These are phyloP conservation scores for Euwallacea fornicatus DNA, from an alignment of 1,140 invertebrate species.

Conservation along the genomic window DNA sequence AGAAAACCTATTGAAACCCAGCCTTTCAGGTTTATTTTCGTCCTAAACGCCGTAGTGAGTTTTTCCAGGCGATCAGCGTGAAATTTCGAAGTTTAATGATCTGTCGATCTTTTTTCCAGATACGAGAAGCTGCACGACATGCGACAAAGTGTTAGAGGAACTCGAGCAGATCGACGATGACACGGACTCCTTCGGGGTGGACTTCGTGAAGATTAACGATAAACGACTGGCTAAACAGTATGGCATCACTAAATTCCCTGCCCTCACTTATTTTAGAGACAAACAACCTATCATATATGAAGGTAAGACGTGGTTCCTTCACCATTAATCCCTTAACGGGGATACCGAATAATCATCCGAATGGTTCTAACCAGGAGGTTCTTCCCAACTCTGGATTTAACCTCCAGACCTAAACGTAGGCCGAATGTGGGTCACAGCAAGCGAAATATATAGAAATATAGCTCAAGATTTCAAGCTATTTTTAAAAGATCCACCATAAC, in stretches of 20 bases:
- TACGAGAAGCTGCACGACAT: conserved; percentile 87
- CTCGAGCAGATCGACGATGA: conserved; percentile 94
- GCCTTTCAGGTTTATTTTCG: too few relatives aligned
- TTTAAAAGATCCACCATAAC: conserved; percentile 7
- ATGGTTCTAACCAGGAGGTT: background rate
- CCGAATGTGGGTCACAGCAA: conserved; percentile 19
- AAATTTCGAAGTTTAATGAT: too few relatives aligned
- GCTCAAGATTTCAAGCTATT: conserved; percentile 25
- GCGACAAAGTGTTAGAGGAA: conserved; percentile 87
- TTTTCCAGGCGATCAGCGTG: too few relatives aligned
- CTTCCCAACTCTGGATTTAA: background rate
- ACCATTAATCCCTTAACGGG: background rate
- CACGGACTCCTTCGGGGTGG: conserved; percentile 89
- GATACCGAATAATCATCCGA: too few relatives aligned
- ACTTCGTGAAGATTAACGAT: conserved; percentile 95
- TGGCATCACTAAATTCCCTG: conserved; percentile 91
- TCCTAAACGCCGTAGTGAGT: too few relatives aligned
- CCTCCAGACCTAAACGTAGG: conserved; percentile 7
- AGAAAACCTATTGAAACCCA: too few relatives aligned
- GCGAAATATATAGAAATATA: conserved; percentile 18
- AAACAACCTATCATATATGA: conserved; percentile 92
- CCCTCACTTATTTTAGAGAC: conserved; percentile 91
- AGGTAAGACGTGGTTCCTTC: conserved; percentile 58
- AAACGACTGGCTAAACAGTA: conserved; percentile 92
- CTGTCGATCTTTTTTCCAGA: conserved; percentile 60